A percentile compares a stretch with the other conserved stretches of the same genome.
phyloP scores from a whole-genome alignment of 2,888 invertebrate species.

The Phengaris alcon region DNA sequence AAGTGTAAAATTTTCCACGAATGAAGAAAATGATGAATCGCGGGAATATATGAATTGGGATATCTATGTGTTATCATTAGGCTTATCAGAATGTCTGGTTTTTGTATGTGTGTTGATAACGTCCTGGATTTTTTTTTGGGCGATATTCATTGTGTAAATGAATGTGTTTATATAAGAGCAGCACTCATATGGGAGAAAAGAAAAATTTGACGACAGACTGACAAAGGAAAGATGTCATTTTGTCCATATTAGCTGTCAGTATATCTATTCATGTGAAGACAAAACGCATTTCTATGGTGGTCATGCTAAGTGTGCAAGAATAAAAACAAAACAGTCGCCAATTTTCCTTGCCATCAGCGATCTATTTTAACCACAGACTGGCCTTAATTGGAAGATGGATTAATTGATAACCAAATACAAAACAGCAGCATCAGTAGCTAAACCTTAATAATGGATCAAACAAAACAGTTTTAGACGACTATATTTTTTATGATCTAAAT shows the following conservation, averaged over 20 bases:
- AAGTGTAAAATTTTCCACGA: constrained; percentile 4
- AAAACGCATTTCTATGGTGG: too few relatives aligned
- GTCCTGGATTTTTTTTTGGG: background rate
- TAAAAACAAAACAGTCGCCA: background rate
- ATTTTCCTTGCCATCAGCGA: background rate
- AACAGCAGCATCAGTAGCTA: background rate
- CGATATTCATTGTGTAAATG: too few relatives aligned
- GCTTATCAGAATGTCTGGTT: background rate
- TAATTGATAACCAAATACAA: constrained; percentile 10
- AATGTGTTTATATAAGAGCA: too few relatives aligned
- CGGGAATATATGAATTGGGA: constrained; percentile 4
- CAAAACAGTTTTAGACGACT: background rate
- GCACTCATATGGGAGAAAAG: background rate
- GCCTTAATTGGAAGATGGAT: background rate
- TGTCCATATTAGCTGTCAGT: too few relatives aligned
- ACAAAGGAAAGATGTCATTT: background rate
- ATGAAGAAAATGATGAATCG: constrained; percentile 1
- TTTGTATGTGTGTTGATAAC: background rate
- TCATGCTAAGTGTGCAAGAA: background rate
- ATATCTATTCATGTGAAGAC: too few relatives aligned
- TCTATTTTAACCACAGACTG: background rate
- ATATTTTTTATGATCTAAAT: background rate
- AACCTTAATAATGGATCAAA: background rate
- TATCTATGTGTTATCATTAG: background rate
- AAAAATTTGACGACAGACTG: too few relatives aligned